Conservation (phyloP, 1,140 invertebrate genomes). For the Cydia splendana region DNA sequence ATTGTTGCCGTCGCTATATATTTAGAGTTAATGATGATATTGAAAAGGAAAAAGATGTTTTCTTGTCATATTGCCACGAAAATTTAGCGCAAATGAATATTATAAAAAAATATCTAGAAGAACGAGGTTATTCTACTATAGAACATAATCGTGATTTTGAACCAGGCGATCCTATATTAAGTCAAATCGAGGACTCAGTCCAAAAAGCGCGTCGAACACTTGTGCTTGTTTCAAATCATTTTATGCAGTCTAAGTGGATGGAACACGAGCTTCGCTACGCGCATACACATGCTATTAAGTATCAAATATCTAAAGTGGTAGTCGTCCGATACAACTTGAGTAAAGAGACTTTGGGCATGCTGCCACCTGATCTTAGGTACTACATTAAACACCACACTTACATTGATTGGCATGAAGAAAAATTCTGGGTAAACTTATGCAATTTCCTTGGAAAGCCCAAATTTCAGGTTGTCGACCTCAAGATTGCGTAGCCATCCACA, state of each 20-base stretch:
- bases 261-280: slow-evolving; percentile 90
- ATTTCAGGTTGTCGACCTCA: background rate
- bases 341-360: slow-evolving; percentile 81
- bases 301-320: background rate
- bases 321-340: slow-evolving; percentile 76
- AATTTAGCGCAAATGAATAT: slow-evolving; percentile 83
- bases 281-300: slow-evolving; percentile 85
- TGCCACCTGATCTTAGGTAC: slow-evolving; percentile 87
- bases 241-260: slow-evolving; percentile 90
- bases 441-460: background rate
- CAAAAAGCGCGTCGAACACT: slow-evolving; percentile 88
- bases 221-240: slow-evolving; percentile 89
- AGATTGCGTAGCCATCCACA: no score
- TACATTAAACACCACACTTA: slow-evolving; percentile 92
- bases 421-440: slow-evolving; percentile 91
- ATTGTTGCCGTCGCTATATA: background rate
- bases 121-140: slow-evolving; percentile 69
- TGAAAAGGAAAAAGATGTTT: slow-evolving; percentile 86
- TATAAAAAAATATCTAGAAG: slow-evolving; percentile 82
- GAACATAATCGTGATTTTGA: slow-evolving; percentile 90
- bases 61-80: slow-evolving; percentile 90
- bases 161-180: slow-evolving; percentile 86
- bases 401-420: slow-evolving; percentile 89
- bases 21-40: background rate
- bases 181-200: slow-evolving; percentile 88